Base-by-base conservation (phyloP, 2,797 vertebrate genomes). In the Margarornis squamiger region DNA sequence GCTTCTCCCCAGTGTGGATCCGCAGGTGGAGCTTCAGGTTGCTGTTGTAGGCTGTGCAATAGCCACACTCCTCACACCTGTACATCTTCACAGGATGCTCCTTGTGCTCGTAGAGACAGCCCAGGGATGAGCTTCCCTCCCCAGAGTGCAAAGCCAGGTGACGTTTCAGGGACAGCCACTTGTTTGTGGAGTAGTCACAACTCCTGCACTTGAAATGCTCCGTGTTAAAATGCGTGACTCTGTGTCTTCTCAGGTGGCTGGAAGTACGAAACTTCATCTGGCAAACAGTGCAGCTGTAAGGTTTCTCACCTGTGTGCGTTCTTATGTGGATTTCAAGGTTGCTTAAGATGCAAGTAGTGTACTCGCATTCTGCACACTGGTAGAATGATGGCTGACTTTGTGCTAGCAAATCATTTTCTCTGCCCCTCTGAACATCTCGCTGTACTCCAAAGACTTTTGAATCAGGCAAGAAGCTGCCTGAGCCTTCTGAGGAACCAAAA, bases 271-370 rank as follows among this genome's bases (percentile, higher is more conserved):
- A 97, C 26, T 41, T 84, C 90, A 79, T 97, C 70, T 96, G 93
- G 39, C 97, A 97, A 48, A 91, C 0, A 0, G 29, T 66, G 67
- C 97, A 97, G 89, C 55, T 83, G 79, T 94, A 94, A 20, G 97
- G 97, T 45, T 29, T 97, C 89, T 96, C 97, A 19, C 92, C 96
- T 2, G 96, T 97, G 62, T 97, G 97, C 39, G 71, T 97, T 54
- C 95, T 96, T 24, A 90, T 1, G 3, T 97, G 97, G 4, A 96
- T 41, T 3, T 74, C 29, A 19, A 97, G 92, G 73, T 91, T 96
- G 55, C 84, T 70, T 61, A 95, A 81, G 57, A 23, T 1, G 1
- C 14, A 72, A 24, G 96, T 97, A n/a, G 74, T 3, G 0, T 97
- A 97, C 30, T 19, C 51, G 1, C 97, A 97, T 46, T 96, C 92